Base-by-base conservation (phyloP, 1,140 invertebrate species). In the Aphelinus atriplicis region DNA sequence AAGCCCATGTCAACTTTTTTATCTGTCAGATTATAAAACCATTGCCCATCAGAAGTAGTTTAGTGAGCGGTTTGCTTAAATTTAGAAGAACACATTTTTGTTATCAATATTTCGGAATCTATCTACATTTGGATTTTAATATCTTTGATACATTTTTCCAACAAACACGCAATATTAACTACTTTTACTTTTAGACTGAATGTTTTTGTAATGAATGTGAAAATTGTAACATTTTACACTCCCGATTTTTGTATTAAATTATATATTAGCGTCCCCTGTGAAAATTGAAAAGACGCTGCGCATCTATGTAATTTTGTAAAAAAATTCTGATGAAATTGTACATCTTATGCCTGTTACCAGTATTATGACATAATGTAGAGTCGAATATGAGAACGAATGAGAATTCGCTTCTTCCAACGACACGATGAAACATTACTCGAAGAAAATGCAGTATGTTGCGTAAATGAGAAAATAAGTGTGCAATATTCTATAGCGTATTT, bases 341-440 rank as follows among this genome's bases (percentile, higher is more conserved):
- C 80, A 81, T 81, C 80, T 78, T 75, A 77, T 58, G 69, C 81
- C 80, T 81, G 78, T 77, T 64, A 78, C 75, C 81, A 82, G 81
- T 82, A 82, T 82, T 82, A 81, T 58, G 46, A 57, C 1, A 46
- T 71, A 62, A 48, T 42, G 55, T 42, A 7, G 3, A 62, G 9
- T 57, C 9, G 9, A 5, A 26, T 26, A 26, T 26, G 26, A 62
- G 51, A 56, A 69, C 47, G 45, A 68, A 69, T 53, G 55, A 5
- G 47, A 50, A 1, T 66, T 73, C 56, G 26, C 47, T 42, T 66
- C 56, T 60, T 26, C 7, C 2, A 48, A 10, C 1, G 42, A 50
- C 26, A 6, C 10, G 10, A 51, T 4, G 46, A 67, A 3, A 9
- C 43, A 67, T 58, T 61, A 56, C 60, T 58, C 62, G 1, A 9